phyloP scores from a whole-genome alignment of 2,797 vertebrate species.

The Picus viridis region DNA sequence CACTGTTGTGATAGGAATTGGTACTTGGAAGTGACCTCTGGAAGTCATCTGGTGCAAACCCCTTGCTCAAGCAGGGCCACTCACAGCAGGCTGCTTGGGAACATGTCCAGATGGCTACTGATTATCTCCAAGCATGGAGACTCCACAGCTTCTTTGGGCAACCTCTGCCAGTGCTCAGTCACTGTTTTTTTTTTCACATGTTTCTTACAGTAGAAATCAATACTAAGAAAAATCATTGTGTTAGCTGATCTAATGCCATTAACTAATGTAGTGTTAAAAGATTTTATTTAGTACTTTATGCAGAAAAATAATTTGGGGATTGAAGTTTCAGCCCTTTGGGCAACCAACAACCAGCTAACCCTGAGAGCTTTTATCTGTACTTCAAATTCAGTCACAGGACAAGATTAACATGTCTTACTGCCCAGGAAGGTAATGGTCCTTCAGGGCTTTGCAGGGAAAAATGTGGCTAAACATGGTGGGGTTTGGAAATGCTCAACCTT shows the following conservation, averaged over 20 bases:
- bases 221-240: background rate
- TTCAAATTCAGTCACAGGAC: background rate
- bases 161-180: background rate
- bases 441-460: background rate
- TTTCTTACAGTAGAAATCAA: background rate
- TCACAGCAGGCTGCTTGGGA: background rate
- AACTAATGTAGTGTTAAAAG: background rate
- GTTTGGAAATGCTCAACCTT: background rate
- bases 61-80: background rate
- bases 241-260: background rate
- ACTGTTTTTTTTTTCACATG: background rate
- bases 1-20: background rate
- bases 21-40: background rate
- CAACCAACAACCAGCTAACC: background rate
- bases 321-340: background rate
- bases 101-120: fast-evolving
- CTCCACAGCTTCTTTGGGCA: background rate
- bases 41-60: background rate
- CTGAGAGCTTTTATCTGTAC: background rate
- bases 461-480: background rate
- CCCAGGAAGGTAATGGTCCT: background rate
- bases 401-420: background rate
- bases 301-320: background rate
- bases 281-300: background rate
- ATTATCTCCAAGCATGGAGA: background rate